Conservation (phyloP, 2,888 invertebrate genomes). For the Scaptomyza tumidula region DNA sequence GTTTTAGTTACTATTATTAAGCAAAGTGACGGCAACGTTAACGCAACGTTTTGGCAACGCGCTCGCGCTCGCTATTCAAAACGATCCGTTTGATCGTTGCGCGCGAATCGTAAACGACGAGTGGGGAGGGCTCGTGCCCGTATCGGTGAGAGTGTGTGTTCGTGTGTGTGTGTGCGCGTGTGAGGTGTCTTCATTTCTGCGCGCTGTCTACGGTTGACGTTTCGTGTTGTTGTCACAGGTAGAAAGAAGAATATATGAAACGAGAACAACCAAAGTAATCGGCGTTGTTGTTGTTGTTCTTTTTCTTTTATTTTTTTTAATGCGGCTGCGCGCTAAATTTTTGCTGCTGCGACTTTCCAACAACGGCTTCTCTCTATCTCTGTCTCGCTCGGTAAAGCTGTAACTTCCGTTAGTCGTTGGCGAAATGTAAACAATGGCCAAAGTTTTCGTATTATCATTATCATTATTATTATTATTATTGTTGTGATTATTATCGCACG, state of each 20-base stretch:
- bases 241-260: slow-evolving; percentile 30
- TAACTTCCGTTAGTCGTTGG: slow-evolving; percentile 66
- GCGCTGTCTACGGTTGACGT: slow-evolving; percentile 29
- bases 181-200: slow-evolving; percentile 54
- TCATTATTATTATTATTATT: slow-evolving; percentile 15
- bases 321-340: slow-evolving; percentile 46
- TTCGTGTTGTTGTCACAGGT: slow-evolving; percentile 47
- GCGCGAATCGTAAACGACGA: slow-evolving; percentile 29
- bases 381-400: slow-evolving; percentile 26
- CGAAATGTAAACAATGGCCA: slow-evolving; percentile 51
- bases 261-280: slow-evolving; percentile 39
- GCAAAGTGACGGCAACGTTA: slow-evolving; percentile 72
- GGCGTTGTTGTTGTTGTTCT: slow-evolving; percentile 16
- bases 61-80: slow-evolving; percentile 49
- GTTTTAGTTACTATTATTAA: slow-evolving; percentile 81
- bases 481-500: slow-evolving; percentile 31
- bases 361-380: slow-evolving; percentile 16
- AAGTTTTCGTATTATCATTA: slow-evolving; percentile 31
- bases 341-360: slow-evolving; percentile 5
- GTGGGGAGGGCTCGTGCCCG: slow-evolving; percentile 36
- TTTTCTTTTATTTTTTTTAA: slow-evolving; percentile 18
- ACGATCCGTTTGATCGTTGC: slow-evolving; percentile 44
- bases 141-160: slow-evolving; percentile 6
- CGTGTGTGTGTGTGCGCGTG: background rate
- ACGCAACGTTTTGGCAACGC: slow-evolving; percentile 65